Evolutionary conservation across 2,888 invertebrate species (phyloP), one percentile per base, ranked within the genome.

Genomic region (Amiota mariae): DNA sequence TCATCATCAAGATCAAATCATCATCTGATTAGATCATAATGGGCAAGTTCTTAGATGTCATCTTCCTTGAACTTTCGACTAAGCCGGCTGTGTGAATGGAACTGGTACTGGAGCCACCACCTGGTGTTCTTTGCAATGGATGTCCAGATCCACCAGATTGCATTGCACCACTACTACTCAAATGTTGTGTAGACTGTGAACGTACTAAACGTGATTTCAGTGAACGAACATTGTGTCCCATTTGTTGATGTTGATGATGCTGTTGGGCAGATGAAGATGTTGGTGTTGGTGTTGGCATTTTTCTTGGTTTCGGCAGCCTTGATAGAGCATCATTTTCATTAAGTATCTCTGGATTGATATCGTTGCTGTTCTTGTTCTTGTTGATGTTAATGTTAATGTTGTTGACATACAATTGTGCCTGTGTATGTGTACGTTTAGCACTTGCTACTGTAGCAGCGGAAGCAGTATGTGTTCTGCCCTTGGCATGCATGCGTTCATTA

Each of bases 1-100:
- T n/a, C n/a, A n/a, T n/a, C n/a, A 24, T 24, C 1, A 24, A 2
- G 3, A 24, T 24, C n/a, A 18, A 57, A 8, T 20, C 2, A 57
- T 57, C 57, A 18, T 15, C 51, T 11, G 51, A 18, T 79, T 82
- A 87, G 76, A 87, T 86, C 36, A 87, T 78, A 63, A 87, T 87
- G 11, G 87, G 87, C 70, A 87, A 79, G 75, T 87, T 87, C 76
- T 86, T 87, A n/a, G 85, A 87, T 11, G 86, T 83, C 57, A 86
- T 77, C 75, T 87, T 87, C 63, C 85, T 80, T 15, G 76, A 77
- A 74, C 78, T 79, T 54, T 67, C 61, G 24, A 24, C 24, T 24
- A 24, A 24, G 24, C 24, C 24, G 24, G 24, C 24, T 24, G 24
- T 24, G 24, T 24, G 24, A 24, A 24, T 24, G 15, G 11, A 15